Percentiles rank a stretch among this genome's conserved stretches.
phyloP scores from a whole-genome alignment of 2,797 vertebrate genomes.

The Cyclura pinguis region DNA sequence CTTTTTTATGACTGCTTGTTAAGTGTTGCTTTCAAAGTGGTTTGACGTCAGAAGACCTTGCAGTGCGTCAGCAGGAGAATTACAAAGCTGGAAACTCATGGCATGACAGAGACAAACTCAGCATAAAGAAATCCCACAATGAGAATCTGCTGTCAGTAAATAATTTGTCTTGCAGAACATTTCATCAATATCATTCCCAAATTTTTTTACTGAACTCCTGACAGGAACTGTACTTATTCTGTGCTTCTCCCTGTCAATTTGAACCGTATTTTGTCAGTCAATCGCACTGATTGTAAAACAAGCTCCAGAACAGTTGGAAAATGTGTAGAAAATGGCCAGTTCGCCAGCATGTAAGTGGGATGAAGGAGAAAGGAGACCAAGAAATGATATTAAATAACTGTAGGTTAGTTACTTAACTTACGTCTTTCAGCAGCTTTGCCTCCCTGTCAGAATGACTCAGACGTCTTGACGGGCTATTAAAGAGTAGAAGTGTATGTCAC shows the following conservation, averaged over 20 bases:
- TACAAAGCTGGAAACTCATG: neutral
- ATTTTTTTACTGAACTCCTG: neutral
- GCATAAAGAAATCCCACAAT: slow-evolving; percentile 23
- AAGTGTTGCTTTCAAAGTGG: neutral
- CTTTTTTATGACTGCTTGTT: slow-evolving; percentile 14
- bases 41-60: slow-evolving; percentile 25
- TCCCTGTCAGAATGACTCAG: neutral
- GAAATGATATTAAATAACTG: neutral
- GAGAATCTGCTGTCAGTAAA: slow-evolving; percentile 2
- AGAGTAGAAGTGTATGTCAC: neutral
- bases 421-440: neutral
- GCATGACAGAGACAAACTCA: neutral
- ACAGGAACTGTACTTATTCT: neutral
- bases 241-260: neutral
- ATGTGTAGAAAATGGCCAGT: neutral
- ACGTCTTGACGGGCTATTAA: neutral
- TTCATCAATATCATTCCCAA: neutral
- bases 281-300: neutral
- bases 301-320: neutral
- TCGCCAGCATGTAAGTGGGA: neutral
- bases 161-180: neutral
- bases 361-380: neutral
- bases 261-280: neutral
- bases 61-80: slow-evolving; percentile 25
- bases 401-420: neutral